phyloP scores from a whole-genome alignment of 2,888 invertebrate genomes.

The Elysia crispata region DNA sequence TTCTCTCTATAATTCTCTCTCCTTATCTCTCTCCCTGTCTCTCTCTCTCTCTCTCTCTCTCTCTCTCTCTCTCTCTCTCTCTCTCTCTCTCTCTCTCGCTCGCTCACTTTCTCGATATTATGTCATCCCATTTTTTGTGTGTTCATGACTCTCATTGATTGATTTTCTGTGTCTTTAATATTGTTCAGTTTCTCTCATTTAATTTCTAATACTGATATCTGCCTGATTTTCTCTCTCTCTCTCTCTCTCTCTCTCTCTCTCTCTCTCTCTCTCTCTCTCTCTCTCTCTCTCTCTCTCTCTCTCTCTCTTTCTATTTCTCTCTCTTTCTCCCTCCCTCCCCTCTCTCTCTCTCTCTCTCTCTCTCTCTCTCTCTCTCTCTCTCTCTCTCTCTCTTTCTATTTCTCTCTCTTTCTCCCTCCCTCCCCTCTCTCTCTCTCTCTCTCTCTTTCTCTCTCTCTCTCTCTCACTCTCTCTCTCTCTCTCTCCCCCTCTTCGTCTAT shows the following conservation, averaged over 20 bases:
- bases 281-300: constrained; percentile 38
- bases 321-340: background rate
- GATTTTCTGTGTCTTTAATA: too few species aligned
- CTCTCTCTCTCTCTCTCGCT: background rate
- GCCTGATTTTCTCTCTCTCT: background rate
- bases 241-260: constrained; percentile 18
- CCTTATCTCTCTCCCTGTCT: background rate
- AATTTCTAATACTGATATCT: too few species aligned
- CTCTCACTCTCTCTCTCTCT: constrained; percentile 16
- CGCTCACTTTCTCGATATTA: background rate
- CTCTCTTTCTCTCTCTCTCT: constrained; percentile 13
- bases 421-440: constrained; percentile 1
- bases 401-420: background rate
- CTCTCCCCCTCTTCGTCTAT: background rate
- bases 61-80: constrained; percentile 40
- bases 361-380: background rate
- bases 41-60: constrained; percentile 24
- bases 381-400: background rate
- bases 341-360: constrained; percentile 25
- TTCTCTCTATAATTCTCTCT: constrained; percentile 35
- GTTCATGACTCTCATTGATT: too few species aligned
- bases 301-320: constrained; percentile 26
- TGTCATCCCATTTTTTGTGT: too few species aligned
- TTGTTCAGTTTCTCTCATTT: background rate
- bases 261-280: constrained; percentile 13